Evolutionary conservation across 2,797 vertebrate genomes (phyloP), one percentile per base, ranked within the genome.

Genomic region (Dendrocincla tyrannina): DNA sequence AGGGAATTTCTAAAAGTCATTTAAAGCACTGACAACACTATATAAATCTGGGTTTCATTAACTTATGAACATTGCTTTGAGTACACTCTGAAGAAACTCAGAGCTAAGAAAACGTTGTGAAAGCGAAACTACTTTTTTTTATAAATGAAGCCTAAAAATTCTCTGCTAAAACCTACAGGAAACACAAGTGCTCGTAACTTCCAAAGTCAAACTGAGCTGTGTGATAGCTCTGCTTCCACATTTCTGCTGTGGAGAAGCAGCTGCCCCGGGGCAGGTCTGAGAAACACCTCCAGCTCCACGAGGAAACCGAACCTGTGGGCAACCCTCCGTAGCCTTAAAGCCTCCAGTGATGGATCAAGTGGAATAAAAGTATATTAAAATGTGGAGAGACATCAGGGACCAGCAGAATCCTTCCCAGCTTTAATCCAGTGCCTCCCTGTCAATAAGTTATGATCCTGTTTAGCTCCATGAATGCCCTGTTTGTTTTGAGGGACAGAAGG

Each of bases 401-500:
- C n/a, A 22, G 19, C 76, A 78, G 62, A 90, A 58, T 37, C 75
- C 35, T 73, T 81, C 46, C 55, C 35, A 35, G 73, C 68, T 92
- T 88, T 85, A 78, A 78, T 75, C 68, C 50, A 88, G 76, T 68
- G 53, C 30, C 62, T 80, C 75, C 74, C 11, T 53, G 66, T 91
- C 94, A 77, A 80, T 78, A 94, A 88, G 35, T 91, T 86, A 75
- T 50, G 67, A 90, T 84, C 58, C 69, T 55, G 55, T 75, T 89
- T 62, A 78, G 62, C 67, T 46, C 56, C 79, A 52, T 85, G 90
- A 97, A 95, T 84, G 73, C 39, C 59, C 39, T 66, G 62, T 73
- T 97, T 95, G 90, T 88, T 93, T 91, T 77, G 85, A 87, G 67
- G 74, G 44, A 58, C 35, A 47, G 49, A 86, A 88, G 78, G 62